A percentile compares a stretch with the other conserved stretches of the same genome.
phyloP scores from a whole-genome alignment of 1,140 invertebrate species.

The Chironomus striatipennis region DNA sequence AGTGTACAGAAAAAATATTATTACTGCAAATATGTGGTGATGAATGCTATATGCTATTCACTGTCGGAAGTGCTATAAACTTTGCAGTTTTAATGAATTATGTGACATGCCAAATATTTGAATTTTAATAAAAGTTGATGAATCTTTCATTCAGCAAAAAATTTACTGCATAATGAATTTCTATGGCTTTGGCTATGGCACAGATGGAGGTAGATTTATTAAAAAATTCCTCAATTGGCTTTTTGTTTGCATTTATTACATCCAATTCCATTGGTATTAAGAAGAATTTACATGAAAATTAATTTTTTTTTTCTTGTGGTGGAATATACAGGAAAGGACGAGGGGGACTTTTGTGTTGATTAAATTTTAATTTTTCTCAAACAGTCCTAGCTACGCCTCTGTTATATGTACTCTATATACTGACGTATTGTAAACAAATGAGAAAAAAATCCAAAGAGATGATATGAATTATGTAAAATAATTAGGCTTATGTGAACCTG shows the following conservation, averaged over 20 bases:
- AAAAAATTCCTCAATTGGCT: slow-evolving; percentile 6
- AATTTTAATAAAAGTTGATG: neutral
- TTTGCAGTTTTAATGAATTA: slow-evolving; percentile 9
- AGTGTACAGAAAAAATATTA: neutral
- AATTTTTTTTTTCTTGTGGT: too few species aligned
- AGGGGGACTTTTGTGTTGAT: too few species aligned
- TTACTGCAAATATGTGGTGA: neutral
- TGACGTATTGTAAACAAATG: neutral
- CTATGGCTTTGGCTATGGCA: neutral
- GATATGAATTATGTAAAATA: slow-evolving; percentile 22
- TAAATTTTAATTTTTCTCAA: too few species aligned
- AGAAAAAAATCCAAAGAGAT: neutral
- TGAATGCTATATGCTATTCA: neutral
- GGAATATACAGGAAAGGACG: too few species aligned
- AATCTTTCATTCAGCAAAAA: neutral
- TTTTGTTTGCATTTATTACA: neutral
- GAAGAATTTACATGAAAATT: neutral
- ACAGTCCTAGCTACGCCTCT: too few species aligned
- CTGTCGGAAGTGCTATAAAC: neutral
- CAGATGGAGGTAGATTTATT: neutral
- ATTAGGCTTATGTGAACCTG: slow-evolving; percentile 13
- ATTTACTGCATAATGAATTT: neutral
- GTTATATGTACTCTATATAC: too few species aligned
- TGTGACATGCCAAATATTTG: neutral
- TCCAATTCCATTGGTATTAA: neutral